phyloP scores from a whole-genome alignment of 2,797 vertebrate genomes.

The Menidia menidia region DNA sequence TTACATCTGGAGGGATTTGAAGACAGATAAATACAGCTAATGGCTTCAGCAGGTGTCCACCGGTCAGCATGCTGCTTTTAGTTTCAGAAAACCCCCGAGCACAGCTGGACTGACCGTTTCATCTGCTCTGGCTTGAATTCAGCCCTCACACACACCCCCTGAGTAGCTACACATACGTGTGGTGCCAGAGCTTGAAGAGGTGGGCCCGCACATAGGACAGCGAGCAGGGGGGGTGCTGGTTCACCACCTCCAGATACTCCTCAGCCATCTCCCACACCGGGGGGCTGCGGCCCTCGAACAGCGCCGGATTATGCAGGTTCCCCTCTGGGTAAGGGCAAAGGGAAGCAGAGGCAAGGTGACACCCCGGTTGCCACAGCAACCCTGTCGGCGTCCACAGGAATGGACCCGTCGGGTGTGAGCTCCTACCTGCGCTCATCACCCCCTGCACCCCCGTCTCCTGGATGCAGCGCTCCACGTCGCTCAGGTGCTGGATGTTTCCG shows the following conservation, averaged over 20 bases:
- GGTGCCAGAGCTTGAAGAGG: constrained; percentile 98
- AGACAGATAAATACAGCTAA: too few relatives aligned
- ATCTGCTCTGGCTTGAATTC: too few relatives aligned
- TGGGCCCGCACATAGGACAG: constrained; percentile 94
- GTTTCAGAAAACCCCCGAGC: too few relatives aligned
- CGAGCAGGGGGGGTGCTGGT: constrained; percentile 87
- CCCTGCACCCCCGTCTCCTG: constrained; percentile 93
- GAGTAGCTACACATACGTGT: constrained; percentile 87
- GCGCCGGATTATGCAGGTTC: constrained; percentile 95
- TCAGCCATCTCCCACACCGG: constrained; percentile 96
- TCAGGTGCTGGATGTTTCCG: constrained; percentile 94
- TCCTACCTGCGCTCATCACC: constrained; percentile 94
- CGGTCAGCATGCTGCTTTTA: too few relatives aligned
- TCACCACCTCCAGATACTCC: constrained; percentile 93
- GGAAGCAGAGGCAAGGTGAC: background rate
- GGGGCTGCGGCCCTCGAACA: constrained; percentile 93
- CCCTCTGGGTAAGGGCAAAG: constrained; percentile 84
- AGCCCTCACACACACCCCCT: too few relatives aligned
- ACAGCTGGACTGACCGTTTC: too few relatives aligned
- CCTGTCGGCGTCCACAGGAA: too few relatives aligned
- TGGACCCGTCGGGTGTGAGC: too few relatives aligned
- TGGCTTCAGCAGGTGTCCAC: too few relatives aligned
- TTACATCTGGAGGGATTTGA: too few relatives aligned
- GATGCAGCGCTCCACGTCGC: constrained; percentile 92
- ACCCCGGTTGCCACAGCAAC: too few relatives aligned